Evolutionary conservation across 2,113 vertebrate species (phyloP).

Genomic region (Halichoeres trimaculatus): DNA sequence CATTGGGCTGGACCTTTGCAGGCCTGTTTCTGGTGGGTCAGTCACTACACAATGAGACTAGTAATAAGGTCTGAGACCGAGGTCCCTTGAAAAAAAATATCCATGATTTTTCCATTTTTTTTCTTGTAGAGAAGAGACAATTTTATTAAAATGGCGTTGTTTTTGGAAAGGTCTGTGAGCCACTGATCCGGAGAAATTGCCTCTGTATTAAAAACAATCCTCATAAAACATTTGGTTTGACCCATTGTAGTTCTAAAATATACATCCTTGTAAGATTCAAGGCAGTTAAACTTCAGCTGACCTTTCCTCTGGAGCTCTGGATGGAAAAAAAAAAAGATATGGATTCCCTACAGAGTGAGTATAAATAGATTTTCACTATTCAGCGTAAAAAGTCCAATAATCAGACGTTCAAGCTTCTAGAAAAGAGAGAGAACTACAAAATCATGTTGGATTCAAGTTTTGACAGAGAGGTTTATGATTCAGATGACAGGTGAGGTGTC

Average conservation of each 20-base stretch:
- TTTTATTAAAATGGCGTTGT: background rate
- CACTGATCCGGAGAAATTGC: too few relatives aligned
- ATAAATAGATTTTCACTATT: too few relatives aligned
- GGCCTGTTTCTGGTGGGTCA: background rate
- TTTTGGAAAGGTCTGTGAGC: background rate
- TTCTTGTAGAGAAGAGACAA: fast-evolving
- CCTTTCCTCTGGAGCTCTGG: too few relatives aligned
- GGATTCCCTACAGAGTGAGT: too few relatives aligned
- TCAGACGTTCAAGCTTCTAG: too few relatives aligned
- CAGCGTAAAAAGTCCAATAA: too few relatives aligned
- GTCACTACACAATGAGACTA: background rate
- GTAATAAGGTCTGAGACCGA: background rate
- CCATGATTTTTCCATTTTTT: background rate
- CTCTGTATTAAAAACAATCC: background rate
- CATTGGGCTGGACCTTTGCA: background rate
- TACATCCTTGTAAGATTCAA: too few relatives aligned
- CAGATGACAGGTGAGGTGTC: background rate
- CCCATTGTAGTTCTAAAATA: too few relatives aligned
- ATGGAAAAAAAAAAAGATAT: too few relatives aligned
- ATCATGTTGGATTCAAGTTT: too few relatives aligned
- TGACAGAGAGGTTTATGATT: background rate
- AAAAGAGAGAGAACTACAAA: background rate
- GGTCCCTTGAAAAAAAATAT: background rate
- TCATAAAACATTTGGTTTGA: background rate
- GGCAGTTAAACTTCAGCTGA: too few relatives aligned